Base-by-base conservation (phyloP, 2,113 vertebrate genomes). In the Callaeas wilsoni region DNA sequence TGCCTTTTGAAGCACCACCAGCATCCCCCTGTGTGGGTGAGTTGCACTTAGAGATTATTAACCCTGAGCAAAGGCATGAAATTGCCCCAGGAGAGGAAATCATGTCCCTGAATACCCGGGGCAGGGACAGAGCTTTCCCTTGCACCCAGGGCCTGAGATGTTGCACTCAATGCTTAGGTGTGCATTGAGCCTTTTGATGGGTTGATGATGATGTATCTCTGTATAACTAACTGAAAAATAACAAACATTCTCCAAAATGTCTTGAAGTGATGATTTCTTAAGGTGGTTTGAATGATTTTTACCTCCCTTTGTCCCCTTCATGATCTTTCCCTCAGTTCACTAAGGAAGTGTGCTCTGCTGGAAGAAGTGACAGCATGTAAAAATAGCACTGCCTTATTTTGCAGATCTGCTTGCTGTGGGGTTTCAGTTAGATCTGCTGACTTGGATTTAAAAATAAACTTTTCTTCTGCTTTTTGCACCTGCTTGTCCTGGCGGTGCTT, bases 391-490 rank as follows among this genome's bases (percentile, higher is more conserved):
- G 92, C 53, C 49, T 90, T 86, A 62, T 87, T 92, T 82, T 93
- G 92, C 76, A 92, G 83, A 92, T 92, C 69, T 90, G 93, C 88
- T 90, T 84, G 60, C 88, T 68, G 6, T 89, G 86, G 80, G 73
- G 73, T 93, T 96, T 95, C 96, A 69, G 83, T 84, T 81, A 92
- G 85, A 96, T 95, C 93, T 96, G 93, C 93, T 96, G 96, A 96
- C 94, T 90, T 82, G 46, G n/a, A 68, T 94, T 89, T 64, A 19
- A 91, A 84, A 81, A 93, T 83, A 85, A 67, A 86, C 17, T 83
- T 95, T 79, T 90, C 89, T 96, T 95, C 95, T 96, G 92, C 88
- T 96, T 95, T 95, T 94, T 96, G 96, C 93, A 94, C 83, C 86
- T 95, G 83, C 64, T 93, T 91, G 82, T 85, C 32, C 64, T 79